Evolutionary conservation across 2,113 vertebrate species (phyloP).

Genomic region (Gasterosteus nipponicus): DNA sequence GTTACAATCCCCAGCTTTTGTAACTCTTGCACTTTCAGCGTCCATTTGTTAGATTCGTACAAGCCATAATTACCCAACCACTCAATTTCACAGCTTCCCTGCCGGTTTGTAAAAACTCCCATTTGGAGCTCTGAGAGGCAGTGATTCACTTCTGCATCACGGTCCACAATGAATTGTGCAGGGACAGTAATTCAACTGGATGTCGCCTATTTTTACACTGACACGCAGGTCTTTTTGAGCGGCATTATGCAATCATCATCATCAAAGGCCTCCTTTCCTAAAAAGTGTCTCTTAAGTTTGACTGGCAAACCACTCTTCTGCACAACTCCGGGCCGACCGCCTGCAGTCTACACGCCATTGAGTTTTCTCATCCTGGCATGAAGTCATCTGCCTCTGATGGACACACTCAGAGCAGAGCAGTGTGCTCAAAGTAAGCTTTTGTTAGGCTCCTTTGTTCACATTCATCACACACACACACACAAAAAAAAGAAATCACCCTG

Average conservation of each 20-base stretch:
- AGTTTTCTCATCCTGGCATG: conserved; percentile 66
- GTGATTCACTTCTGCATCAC: conserved; percentile 53
- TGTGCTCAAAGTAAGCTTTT: conserved; percentile 57
- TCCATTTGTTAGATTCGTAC: neutral
- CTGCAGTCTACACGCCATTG: conserved; percentile 63
- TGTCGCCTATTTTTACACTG: conserved; percentile 28
- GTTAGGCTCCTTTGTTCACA: conserved; percentile 42
- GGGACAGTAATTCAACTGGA: conserved; percentile 31
- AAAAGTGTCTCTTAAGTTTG: conserved; percentile 53
- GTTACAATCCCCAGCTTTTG: neutral
- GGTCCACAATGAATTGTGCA: conserved; percentile 35
- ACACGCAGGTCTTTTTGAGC: conserved; percentile 44
- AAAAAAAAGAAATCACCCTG: conserved; percentile 36
- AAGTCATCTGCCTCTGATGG: conserved; percentile 59
- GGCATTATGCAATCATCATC: conserved; percentile 58
- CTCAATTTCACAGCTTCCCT: neutral
- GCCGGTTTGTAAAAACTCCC: conserved; percentile 8
- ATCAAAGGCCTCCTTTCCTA: conserved; percentile 51
- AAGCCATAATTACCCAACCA: neutral
- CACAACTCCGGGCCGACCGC: conserved; percentile 36
- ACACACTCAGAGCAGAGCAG: conserved; percentile 36
- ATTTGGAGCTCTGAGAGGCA: neutral
- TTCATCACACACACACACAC: conserved; percentile 8
- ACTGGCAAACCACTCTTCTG: conserved; percentile 24
- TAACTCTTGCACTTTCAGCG: neutral